These are phyloP conservation scores for Megaceryle alcyon DNA, from an alignment of 2,797 vertebrate species.

Conservation along the genomic window DNA sequence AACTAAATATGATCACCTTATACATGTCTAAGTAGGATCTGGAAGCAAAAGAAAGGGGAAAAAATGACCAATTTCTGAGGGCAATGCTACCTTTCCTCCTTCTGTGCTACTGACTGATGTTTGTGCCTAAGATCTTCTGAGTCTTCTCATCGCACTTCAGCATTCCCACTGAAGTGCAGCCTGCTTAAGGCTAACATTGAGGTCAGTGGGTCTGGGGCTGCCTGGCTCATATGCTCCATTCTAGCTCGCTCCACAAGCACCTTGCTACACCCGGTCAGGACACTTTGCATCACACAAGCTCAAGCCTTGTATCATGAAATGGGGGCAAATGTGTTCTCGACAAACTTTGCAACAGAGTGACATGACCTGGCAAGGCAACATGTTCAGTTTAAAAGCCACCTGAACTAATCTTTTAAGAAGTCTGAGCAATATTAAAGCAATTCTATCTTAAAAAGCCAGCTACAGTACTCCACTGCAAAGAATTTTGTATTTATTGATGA, in stretches of 20 bases:
- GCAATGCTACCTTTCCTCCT: neutral
- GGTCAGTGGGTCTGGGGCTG: neutral
- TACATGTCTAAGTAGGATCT: slow-evolving; percentile 99
- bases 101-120: neutral
- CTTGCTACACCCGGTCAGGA: neutral
- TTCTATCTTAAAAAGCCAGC: neutral
- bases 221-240: neutral
- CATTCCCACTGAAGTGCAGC: neutral
- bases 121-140: neutral
- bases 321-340: neutral
- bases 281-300: neutral
- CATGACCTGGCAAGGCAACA: neutral
- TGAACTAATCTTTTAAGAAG: neutral
- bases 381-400: neutral
- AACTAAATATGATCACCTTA: slow-evolving; percentile 98
- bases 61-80: neutral
- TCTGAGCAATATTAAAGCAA: neutral
- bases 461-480: neutral
- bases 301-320: neutral
- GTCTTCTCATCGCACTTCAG: neutral
- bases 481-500: neutral
- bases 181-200: neutral
- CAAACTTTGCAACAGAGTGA: neutral
- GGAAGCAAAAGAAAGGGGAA: slow-evolving; percentile 29
- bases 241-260: neutral